Evolutionary conservation across 2,797 vertebrate genomes (phyloP).

Genomic region (Scyliorhinus canicula): DNA sequence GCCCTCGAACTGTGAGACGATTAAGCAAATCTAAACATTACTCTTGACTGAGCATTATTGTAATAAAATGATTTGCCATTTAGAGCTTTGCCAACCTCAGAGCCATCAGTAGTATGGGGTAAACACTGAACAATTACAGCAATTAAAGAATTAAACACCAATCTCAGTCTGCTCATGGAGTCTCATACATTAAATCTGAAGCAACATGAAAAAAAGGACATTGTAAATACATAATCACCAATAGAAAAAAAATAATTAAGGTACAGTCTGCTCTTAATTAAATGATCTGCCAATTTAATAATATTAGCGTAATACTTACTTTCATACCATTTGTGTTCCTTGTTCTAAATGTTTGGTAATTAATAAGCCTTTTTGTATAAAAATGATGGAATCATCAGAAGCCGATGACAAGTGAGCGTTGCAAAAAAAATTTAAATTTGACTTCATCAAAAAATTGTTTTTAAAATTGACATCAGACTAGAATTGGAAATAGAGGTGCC

Average conservation of each 20-base stretch:
- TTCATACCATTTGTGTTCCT: neutral
- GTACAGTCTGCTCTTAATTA: neutral
- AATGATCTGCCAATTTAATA: neutral
- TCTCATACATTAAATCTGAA: neutral
- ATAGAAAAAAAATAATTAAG: neutral
- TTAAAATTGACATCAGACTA: neutral
- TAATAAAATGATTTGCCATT: conserved; percentile 4
- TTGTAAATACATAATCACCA: neutral
- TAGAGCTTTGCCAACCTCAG: neutral
- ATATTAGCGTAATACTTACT: neutral
- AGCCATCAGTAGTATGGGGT: neutral
- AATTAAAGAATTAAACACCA: neutral
- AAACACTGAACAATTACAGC: conserved; percentile 17
- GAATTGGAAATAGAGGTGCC: neutral
- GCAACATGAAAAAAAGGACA: neutral
- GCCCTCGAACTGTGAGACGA: neutral
- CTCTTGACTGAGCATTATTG: conserved; percentile 17
- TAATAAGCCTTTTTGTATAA: neutral
- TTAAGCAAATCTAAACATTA: conserved; percentile 7
- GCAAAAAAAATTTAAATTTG: neutral
- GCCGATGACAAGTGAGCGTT: neutral
- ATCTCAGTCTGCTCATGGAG: neutral
- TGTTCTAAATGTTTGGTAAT: neutral
- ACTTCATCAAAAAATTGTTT: neutral
- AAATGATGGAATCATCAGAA: neutral